A percentile compares a stretch with the other conserved stretches of the same genome.
Evolutionary conservation across 2,797 vertebrate genomes (phyloP).

Genomic region (Tragopan temminckii): DNA sequence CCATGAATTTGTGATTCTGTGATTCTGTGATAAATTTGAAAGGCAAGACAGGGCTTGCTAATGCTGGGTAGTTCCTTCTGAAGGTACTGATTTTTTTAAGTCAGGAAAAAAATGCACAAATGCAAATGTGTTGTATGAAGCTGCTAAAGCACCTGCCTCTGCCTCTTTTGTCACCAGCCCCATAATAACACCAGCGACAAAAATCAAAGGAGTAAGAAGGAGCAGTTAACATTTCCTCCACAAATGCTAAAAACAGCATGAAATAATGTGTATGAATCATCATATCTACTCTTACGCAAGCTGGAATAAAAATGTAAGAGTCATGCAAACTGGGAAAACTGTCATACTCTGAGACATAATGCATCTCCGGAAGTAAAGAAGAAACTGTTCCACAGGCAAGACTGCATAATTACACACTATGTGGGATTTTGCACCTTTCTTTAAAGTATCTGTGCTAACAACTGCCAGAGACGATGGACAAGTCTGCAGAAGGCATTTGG

Average conservation of each 20-base stretch:
- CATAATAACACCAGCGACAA: neutral
- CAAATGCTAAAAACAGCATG: slow-evolving; percentile 35
- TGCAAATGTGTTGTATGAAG: neutral
- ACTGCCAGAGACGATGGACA: neutral
- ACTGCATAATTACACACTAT: neutral
- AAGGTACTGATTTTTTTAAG: neutral
- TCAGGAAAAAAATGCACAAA: neutral
- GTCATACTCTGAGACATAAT: neutral
- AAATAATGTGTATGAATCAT: slow-evolving; percentile 55
- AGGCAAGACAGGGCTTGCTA: neutral
- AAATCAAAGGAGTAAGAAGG: neutral
- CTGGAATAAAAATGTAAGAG: slow-evolving; percentile 30
- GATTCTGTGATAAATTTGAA: neutral
- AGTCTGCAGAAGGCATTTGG: neutral
- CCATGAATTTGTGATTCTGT: neutral
- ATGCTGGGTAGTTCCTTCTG: neutral
- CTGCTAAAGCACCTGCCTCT: neutral
- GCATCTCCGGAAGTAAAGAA: neutral
- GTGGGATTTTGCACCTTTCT: neutral
- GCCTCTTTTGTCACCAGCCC: neutral
- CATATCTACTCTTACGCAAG: slow-evolving; percentile 6
- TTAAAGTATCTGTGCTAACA: neutral
- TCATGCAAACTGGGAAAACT: neutral
- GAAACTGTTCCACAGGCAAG: neutral
- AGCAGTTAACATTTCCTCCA: slow-evolving; percentile 34